A percentile compares a stretch with the other conserved stretches of the same genome.
Evolutionary conservation across 1,140 invertebrate genomes (phyloP).

Genomic region (Apis mellifera): DNA sequence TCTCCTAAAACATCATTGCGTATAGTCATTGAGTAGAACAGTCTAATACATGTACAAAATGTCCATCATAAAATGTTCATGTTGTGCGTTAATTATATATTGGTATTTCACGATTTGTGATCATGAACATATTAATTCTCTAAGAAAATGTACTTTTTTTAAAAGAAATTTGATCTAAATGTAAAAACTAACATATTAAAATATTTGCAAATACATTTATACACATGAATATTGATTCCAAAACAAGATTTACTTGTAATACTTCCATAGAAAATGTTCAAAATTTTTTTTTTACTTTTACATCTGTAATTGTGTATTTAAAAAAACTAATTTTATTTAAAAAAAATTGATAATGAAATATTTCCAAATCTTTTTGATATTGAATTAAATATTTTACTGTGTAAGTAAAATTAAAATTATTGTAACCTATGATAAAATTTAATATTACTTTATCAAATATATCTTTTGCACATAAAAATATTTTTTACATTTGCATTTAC

Average conservation of each 20-base stretch:
- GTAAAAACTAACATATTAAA: constrained; percentile 37
- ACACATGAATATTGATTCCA: constrained; percentile 42
- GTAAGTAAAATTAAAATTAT: background rate
- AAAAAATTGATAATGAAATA: background rate
- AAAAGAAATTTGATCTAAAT: constrained; percentile 17
- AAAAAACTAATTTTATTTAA: background rate
- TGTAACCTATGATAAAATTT: background rate
- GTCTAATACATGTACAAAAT: constrained; percentile 69
- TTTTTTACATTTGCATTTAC: no score
- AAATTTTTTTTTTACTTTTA: background rate
- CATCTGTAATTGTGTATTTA: background rate
- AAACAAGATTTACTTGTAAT: constrained; percentile 60
- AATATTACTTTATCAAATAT: constrained; percentile 3
- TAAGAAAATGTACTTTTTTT: constrained; percentile 43
- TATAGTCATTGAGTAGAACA: constrained; percentile 72
- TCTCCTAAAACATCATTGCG: constrained; percentile 69
- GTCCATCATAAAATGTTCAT: constrained; percentile 70
- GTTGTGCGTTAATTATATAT: constrained; percentile 59
- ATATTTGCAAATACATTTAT: constrained; percentile 46
- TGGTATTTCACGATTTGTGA: constrained; percentile 53
- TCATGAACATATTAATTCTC: constrained; percentile 47
- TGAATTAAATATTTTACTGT: background rate
- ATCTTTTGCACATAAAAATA: background rate
- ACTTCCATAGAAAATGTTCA: background rate
- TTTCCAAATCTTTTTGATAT: constrained; percentile 2